Evolutionary conservation across 2,888 invertebrate species (phyloP), one percentile per base, ranked within the genome.

Genomic region (Pammene fasciana): DNA sequence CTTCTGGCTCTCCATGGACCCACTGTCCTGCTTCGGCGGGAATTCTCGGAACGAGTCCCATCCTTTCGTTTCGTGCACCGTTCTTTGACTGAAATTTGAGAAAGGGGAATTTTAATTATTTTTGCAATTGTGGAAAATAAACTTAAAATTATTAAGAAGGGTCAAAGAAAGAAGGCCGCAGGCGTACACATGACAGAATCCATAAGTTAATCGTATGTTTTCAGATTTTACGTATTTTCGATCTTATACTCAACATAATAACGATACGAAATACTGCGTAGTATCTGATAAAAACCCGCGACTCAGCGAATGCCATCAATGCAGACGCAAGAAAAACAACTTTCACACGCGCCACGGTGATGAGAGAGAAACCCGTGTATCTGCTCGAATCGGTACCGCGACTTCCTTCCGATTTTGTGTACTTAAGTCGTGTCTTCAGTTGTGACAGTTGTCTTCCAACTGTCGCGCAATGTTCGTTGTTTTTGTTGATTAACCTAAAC

Each of bases 41-140:
- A 98, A 96, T 88, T 97, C 96, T 83, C 98, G 94, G 93, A 99
- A 99, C 71, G 98, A 98, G 94, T 99, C 98, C 99, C 99, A 99
- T 95, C 96, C 97, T 95, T 97, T 97, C 78, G 97, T 97, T 87
- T 97, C 97, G 82, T 95, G 95, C 78, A 97, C 95, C 72, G 97
- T 97, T 82, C 97, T 94, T 89, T 96, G 96, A 84, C 97, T 97
- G 93, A 50, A 94, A 93, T 74, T 72, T 72, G 71, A 75, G 67
- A 71, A 67, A 57, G 7, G 1, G 1, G 16, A 11, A 34, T 41
- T 26, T 57, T 5, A 38, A 50, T 16, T 38, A 38, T 36, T 61
- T 11, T 8, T 38, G 14, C 5, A 50, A 14, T 50, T 13, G 18
- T 50, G 14, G 3, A n/a, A 6, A 57, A 43, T 5, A 26, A 43